Conservation (phyloP, 2,113 vertebrate species). For the Erpornis zantholeuca region DNA sequence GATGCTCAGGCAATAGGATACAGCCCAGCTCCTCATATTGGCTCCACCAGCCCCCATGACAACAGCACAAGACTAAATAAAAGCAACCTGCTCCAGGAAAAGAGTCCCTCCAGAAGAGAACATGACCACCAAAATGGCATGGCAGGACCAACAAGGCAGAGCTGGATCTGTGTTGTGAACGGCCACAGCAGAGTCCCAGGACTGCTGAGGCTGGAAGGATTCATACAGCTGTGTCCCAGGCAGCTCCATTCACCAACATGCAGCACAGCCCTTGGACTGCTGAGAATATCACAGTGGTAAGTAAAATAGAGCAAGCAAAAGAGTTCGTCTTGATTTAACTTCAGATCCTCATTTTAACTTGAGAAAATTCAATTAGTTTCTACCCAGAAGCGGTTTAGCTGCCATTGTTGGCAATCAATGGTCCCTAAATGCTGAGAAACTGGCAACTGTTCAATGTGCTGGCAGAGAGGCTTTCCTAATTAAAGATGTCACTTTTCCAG, state of each 20-base stretch:
- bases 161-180: not conserved
- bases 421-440: slow-evolving; percentile 67
- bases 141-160: not conserved
- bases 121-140: accelerated
- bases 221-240: not conserved
- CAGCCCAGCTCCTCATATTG: not conserved
- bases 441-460: slow-evolving; percentile 63
- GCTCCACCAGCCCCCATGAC: not conserved
- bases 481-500: slow-evolving; percentile 71
- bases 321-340: slow-evolving; percentile 35
- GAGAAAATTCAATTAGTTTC: slow-evolving; percentile 70
- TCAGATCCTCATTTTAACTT: slow-evolving; percentile 32
- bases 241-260: not conserved
- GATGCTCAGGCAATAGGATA: not conserved
- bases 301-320: slow-evolving; percentile 24
- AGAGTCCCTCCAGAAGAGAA: not conserved
- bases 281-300: not conserved
- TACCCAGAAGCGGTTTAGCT: slow-evolving; percentile 60
- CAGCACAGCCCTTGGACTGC: not conserved
- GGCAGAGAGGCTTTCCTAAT: slow-evolving; percentile 69
- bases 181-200: not conserved
- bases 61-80: not conserved
- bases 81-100: not conserved
- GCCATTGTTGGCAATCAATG: slow-evolving; percentile 66
- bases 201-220: not conserved